Evolutionary conservation across 2,113 vertebrate genomes (phyloP).

Genomic region (Phaethon lepturus): DNA sequence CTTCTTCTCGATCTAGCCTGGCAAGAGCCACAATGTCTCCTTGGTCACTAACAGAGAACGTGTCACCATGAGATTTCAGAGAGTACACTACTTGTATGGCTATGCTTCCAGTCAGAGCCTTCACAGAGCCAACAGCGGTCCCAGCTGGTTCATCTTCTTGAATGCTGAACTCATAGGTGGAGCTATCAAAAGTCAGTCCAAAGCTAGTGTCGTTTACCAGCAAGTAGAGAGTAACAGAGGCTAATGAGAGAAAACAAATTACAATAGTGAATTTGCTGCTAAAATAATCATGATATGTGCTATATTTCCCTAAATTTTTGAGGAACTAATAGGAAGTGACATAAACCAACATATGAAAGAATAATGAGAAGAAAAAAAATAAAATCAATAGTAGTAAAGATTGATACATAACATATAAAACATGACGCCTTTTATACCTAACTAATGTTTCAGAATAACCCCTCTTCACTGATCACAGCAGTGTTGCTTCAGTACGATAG

Average conservation of each 20-base stretch:
- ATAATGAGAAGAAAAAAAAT: neutral
- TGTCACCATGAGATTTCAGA: constrained; percentile 67
- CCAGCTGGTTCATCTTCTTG: constrained; percentile 60
- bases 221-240: constrained; percentile 68
- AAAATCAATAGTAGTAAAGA: neutral
- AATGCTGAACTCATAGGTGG: constrained; percentile 78
- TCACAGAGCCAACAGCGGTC: constrained; percentile 69
- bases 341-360: neutral
- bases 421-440: neutral
- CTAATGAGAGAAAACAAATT: constrained; percentile 52
- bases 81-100: constrained; percentile 60
- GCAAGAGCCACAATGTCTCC: constrained; percentile 64
- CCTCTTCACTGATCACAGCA: neutral
- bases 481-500: neutral
- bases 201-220: constrained; percentile 42
- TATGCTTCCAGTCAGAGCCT: constrained; percentile 61
- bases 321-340: neutral
- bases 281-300: neutral
- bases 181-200: constrained; percentile 62
- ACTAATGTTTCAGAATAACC: neutral
- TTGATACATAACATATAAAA: neutral
- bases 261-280: neutral
- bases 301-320: neutral
- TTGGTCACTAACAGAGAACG: constrained; percentile 70
- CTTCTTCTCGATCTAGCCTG: constrained; percentile 72